A percentile compares a stretch with the other conserved stretches of the same genome.
phyloP scores from a whole-genome alignment of 2,888 invertebrate genomes.

The Chydorus sphaericus region DNA sequence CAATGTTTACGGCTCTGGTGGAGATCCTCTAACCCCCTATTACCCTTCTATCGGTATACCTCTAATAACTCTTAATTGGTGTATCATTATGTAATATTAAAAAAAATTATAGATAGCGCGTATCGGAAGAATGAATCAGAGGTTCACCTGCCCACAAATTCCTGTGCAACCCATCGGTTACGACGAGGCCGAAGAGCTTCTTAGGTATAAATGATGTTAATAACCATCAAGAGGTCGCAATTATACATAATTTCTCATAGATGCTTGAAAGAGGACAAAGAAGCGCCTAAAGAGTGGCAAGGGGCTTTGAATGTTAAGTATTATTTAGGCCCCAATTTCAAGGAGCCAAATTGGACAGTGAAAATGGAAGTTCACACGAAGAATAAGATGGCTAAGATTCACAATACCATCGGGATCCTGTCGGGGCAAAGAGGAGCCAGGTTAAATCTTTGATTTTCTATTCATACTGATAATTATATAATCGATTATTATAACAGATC shows the following conservation, averaged over 20 bases:
- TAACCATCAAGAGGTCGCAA: no score
- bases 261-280: slow-evolving; percentile 23
- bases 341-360: slow-evolving; percentile 13
- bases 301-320: slow-evolving; percentile 31
- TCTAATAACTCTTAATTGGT: no score
- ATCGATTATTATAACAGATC: no score
- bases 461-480: no score
- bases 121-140: slow-evolving; percentile 21
- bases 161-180: slow-evolving; percentile 32
- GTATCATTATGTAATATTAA: no score
- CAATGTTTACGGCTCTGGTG: slow-evolving; percentile 26
- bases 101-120: slow-evolving; percentile 24
- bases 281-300: slow-evolving; percentile 28
- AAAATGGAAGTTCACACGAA: slow-evolving; percentile 21
- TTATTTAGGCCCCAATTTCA: slow-evolving; percentile 26
- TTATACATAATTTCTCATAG: no score
- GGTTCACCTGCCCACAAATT: slow-evolving; percentile 27
- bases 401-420: slow-evolving; percentile 28
- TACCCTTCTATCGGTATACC: slow-evolving; percentile 33
- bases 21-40: slow-evolving; percentile 36
- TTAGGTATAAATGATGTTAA: no score
- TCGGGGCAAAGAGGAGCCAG: slow-evolving; percentile 25
- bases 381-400: slow-evolving; percentile 20
- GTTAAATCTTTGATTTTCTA: no score
- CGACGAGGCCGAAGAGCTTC: slow-evolving; percentile 24